Evolutionary conservation across 2,797 vertebrate genomes (phyloP).

Genomic region (Helostoma temminkii): DNA sequence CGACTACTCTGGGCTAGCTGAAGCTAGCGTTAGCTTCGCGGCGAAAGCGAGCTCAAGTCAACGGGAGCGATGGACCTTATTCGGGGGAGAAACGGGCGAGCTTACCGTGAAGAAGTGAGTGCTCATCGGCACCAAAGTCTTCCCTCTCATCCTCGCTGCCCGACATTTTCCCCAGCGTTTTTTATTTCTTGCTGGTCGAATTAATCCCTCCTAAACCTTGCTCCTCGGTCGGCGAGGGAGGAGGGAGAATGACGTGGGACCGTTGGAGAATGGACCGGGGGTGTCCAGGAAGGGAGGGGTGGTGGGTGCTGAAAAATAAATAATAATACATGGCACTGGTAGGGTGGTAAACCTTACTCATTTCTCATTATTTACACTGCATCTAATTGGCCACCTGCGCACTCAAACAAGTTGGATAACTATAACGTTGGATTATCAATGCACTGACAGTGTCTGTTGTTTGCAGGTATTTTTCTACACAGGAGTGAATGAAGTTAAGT

Average conservation of each 20-base stretch:
- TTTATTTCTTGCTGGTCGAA: constrained; percentile 60
- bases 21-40: constrained; percentile 74
- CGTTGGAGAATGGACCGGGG: constrained; percentile 79
- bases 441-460: constrained; percentile 34
- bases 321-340: constrained; percentile 54
- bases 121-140: constrained; percentile 78
- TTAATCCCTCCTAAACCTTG: constrained; percentile 77
- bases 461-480: constrained; percentile 34
- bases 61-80: constrained; percentile 63
- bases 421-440: constrained; percentile 35
- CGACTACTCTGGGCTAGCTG: constrained; percentile 64
- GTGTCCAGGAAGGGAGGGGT: constrained; percentile 78
- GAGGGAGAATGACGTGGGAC: constrained; percentile 84
- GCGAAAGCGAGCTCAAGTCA: constrained; percentile 67
- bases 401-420: constrained; percentile 69
- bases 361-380: constrained; percentile 20
- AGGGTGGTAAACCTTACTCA: constrained; percentile 6
- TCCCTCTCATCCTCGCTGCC: constrained; percentile 86
- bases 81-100: constrained; percentile 16
- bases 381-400: constrained; percentile 52
- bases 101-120: constrained; percentile 82
- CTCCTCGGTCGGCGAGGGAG: constrained; percentile 80
- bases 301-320: constrained; percentile 60
- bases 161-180: constrained; percentile 77
- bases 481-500: constrained; percentile 51